Conservation (phyloP, 1,140 invertebrate genomes). For the Gonatopus flavifemur region DNA sequence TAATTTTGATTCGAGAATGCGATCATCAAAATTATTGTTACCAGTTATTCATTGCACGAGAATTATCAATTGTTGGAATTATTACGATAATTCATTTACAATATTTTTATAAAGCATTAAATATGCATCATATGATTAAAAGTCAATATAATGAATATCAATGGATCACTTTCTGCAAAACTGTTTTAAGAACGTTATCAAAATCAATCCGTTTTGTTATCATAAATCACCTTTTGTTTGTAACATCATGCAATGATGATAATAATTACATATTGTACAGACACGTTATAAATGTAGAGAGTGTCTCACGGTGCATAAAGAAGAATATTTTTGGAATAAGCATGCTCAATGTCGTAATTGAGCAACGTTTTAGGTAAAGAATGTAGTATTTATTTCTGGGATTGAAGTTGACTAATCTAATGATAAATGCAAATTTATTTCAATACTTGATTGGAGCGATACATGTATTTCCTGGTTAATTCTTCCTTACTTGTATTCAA, state of each 20-base stretch:
- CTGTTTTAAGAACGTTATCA: too few relatives aligned
- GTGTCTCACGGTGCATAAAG: neutral
- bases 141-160: slow-evolving; percentile 8
- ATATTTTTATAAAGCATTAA: slow-evolving; percentile 26
- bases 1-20: slow-evolving; percentile 2
- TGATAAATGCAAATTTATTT: too few relatives aligned
- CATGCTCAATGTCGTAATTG: neutral
- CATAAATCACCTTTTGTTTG: neutral
- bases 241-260: neutral
- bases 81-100: slow-evolving; percentile 24
- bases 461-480: too few relatives aligned
- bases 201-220: too few relatives aligned
- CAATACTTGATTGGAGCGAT: too few relatives aligned
- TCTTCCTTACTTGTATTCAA: too few relatives aligned
- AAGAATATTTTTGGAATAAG: slow-evolving; percentile 5
- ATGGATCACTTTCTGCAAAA: slow-evolving; percentile 4
- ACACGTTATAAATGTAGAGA: neutral
- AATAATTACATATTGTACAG: neutral
- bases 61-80: slow-evolving; percentile 25
- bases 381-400: too few relatives aligned
- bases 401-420: too few relatives aligned
- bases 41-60: slow-evolving; percentile 26
- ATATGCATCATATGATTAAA: neutral
- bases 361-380: too few relatives aligned
- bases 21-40: slow-evolving; percentile 20